Evolutionary conservation across 2,113 vertebrate species (phyloP).

Genomic region (Platichthys stellatus): DNA sequence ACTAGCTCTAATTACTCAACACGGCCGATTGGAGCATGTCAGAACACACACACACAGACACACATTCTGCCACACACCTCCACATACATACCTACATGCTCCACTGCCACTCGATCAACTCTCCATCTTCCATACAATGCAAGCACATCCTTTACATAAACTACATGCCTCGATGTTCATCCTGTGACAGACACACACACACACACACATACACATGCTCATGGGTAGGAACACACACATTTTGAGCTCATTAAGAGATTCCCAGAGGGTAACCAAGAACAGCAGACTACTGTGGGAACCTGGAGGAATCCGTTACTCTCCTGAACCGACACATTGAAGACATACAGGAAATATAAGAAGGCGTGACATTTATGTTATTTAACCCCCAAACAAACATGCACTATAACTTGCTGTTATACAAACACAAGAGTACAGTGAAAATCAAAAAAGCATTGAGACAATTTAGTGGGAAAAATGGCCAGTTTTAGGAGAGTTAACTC

Average conservation of each 20-base stretch:
- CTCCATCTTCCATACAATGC: slow-evolving; percentile 10
- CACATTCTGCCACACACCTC: background rate
- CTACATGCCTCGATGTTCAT: slow-evolving; percentile 26
- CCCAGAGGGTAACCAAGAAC: slow-evolving; percentile 59
- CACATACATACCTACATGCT: background rate
- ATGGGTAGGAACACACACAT: slow-evolving; percentile 23
- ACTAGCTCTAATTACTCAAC: no score
- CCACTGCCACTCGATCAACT: slow-evolving; percentile 3
- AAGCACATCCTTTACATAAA: slow-evolving; percentile 18
- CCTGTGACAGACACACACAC: slow-evolving; percentile 20
- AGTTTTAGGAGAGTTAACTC: no score
- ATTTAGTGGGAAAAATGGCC: no score
- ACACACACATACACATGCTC: slow-evolving; percentile 12
- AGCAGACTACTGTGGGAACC: slow-evolving; percentile 49
- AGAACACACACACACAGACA: slow-evolving; percentile 4
- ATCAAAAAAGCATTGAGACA: no score
- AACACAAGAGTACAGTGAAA: no score
- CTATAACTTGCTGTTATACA: no score
- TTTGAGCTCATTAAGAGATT: slow-evolving; percentile 67
- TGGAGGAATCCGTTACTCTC: slow-evolving; percentile 38
- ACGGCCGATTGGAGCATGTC: no score
- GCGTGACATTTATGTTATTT: no score
- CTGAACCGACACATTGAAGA: slow-evolving; percentile 20
- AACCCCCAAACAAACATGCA: no score
- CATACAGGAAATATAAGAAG: background rate